A percentile compares a stretch with the other conserved stretches of the same genome.
phyloP scores from a whole-genome alignment of 1,140 invertebrate species.

The Trichoplusia ni region DNA sequence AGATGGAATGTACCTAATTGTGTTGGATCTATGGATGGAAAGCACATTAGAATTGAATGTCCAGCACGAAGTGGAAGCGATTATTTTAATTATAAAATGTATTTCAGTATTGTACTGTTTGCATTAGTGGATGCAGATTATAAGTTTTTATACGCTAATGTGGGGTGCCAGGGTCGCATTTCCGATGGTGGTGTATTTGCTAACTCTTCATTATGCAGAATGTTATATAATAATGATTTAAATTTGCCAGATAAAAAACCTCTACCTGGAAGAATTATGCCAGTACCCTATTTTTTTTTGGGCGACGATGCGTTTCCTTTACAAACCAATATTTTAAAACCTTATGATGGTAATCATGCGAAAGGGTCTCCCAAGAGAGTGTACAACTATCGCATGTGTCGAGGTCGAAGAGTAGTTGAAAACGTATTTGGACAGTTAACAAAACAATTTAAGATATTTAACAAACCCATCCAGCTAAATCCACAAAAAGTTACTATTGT shows the following conservation, averaged over 20 bases:
- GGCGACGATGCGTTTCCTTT: conserved; percentile 31
- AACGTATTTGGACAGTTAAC: too few relatives aligned
- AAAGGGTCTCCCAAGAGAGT: conserved; percentile 26
- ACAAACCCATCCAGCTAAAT: too few relatives aligned
- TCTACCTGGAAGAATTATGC: conserved; percentile 22
- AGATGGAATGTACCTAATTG: background rate
- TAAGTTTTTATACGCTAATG: conserved; percentile 59
- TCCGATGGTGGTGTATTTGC: conserved; percentile 60
- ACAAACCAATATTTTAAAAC: conserved; percentile 24
- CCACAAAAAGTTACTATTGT: too few relatives aligned
- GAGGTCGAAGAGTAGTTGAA: conserved; percentile 30
- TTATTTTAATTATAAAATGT: too few relatives aligned
- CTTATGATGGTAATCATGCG: conserved; percentile 25
- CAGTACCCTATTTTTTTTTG: conserved; percentile 31
- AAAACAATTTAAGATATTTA: too few relatives aligned
- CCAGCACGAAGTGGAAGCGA: background rate
- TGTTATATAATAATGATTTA: conserved; percentile 27
- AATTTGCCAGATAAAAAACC: background rate
- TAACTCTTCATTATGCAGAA: conserved; percentile 45
- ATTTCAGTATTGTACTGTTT: conserved; percentile 40
- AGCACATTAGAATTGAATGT: conserved; percentile 4
- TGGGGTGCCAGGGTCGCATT: conserved; percentile 59
- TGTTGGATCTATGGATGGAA: conserved; percentile 5
- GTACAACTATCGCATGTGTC: conserved; percentile 31
- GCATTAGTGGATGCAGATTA: conserved; percentile 60